Evolutionary conservation across 2,113 vertebrate genomes (phyloP), one percentile per base, ranked within the genome.

Genomic region (Camelus bactrianus): DNA sequence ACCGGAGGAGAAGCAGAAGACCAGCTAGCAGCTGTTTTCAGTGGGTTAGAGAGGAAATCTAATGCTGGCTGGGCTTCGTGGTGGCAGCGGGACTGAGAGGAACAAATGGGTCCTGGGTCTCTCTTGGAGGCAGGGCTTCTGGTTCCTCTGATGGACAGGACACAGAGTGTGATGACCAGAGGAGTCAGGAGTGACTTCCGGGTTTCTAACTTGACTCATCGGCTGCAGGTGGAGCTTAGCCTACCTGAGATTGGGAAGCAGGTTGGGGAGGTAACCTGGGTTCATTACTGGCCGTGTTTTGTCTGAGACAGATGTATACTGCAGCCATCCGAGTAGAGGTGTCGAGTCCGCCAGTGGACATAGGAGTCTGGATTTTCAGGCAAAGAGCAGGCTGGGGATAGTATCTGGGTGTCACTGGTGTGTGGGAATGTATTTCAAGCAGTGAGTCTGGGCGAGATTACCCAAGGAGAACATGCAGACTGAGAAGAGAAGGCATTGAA

Each of bases 301-400:
- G 26, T 56, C 54, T 65, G 79, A 87, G 70, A 26, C 50, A 35
- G 52, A 58, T 32, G 11, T 17, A 20, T 20, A 6, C 0, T 26
- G n/a, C 3, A 38, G 86, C 24, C 28, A 48, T 64, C 48, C 1
- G 7, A 6, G 24, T 24, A 8, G 84, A 35, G 22, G 26, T 10
- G 30, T 12, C 0, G 0, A 42, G 30, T 20, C 1, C 13, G 46
- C 32, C 2, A 0, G 5, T 35, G 64, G 72, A 62, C 50, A 42
- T 1, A 13, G 14, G 52, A 81, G 15, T 69, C 64, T 84, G 42
- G 48, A 32, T 67, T 79, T 91, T 83, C 1, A 0, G 38, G 50
- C 38, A 58, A 32, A 83, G 54, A n/a, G 19, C 58, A 76, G 42
- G n/a, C 38, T 52, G 24, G 79, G 4, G 60, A 13, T 13, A 11